Base-by-base conservation (phyloP, 2,888 invertebrate genomes). In the Lasioglossum marginatum region DNA sequence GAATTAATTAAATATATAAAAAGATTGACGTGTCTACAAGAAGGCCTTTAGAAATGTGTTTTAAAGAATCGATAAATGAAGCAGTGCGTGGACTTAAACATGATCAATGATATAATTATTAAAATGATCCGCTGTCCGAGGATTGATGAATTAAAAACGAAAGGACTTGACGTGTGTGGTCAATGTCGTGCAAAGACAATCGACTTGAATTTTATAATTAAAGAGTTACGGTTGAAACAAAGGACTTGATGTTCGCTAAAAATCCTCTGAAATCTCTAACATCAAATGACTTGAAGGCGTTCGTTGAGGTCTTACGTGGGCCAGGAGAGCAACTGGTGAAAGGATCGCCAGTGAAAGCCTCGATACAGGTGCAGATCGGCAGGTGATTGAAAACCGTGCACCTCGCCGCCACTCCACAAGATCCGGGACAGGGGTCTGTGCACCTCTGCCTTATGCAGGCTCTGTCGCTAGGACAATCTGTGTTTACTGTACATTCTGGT, bases 401-500 rank as follows among this genome's bases (percentile, higher is more conserved):
- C 79, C 96, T 95, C 0, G 96, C 95, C 82, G 96, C 96, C 72
- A 96, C 93, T 31, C 96, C 96, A 89, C 97, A 97, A n/a, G 96
- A 96, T 77, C 96, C 96, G 19, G 96, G 96, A 90, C 97, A 97
- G 23, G 97, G 97, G 94, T 97, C 96, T 16, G 84, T 96, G 70
- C 86, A 87, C 23, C 97, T 97, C 89, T 97, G 97, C 92, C 97
- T 97, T 23, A 97, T 95, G 92, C 98, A 98, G 2, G 98, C 97
- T 93, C 96, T 97, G 89, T 97, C 96, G 37, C 96, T 95, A 2
- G 97, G 93, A 94, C 98, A 98, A 94, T 98, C 98, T 1, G 97
- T 96, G 91, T 97, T 98, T 45, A 97, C 96, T 40, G 97, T 97
- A 93, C 98, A 98, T 95, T 98, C 97, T 19, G 98, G 98, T 90